Conservation (phyloP, 2,888 invertebrate species). For the Epirrhoe alternata region DNA sequence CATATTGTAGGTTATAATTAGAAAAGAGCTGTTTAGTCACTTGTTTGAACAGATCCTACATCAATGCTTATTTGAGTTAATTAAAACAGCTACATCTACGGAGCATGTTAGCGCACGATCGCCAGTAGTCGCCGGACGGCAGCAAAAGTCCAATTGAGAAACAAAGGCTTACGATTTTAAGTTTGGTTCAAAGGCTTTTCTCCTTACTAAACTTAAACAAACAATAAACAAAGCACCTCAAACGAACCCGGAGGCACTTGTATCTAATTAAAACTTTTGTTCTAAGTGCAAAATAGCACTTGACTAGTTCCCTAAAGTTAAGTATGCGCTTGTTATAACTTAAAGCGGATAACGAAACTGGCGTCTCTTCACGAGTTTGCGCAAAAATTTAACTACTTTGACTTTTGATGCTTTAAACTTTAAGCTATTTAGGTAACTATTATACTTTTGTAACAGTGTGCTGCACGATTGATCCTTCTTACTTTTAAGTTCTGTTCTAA, state of each 20-base stretch:
- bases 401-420: conserved; percentile 9
- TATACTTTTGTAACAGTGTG: not conserved
- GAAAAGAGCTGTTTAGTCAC: too few species aligned
- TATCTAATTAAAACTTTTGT: conserved; percentile 64
- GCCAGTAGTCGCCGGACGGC: not conserved
- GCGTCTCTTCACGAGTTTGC: conserved; percentile 33
- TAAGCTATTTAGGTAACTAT: not conserved
- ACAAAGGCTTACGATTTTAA: not conserved
- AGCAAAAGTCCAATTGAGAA: not conserved
- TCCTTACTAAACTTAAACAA: conserved; percentile 7
- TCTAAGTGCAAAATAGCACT: conserved; percentile 57
- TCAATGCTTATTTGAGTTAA: too few species aligned
- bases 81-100: too few species aligned
- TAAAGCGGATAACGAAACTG: conserved; percentile 46
- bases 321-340: conserved; percentile 61
- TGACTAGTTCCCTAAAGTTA: conserved; percentile 50
- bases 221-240: conserved; percentile 38
- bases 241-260: conserved; percentile 49
- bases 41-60: too few species aligned
- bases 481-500: too few species aligned
- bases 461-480: too few species aligned
- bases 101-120: not conserved
- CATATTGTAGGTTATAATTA: too few species aligned
- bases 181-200: not conserved
- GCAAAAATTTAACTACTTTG: conserved; percentile 35